Evolutionary conservation across 2,888 invertebrate species (phyloP), one percentile per base, ranked within the genome.

Genomic region (Agrochola lychnidis): DNA sequence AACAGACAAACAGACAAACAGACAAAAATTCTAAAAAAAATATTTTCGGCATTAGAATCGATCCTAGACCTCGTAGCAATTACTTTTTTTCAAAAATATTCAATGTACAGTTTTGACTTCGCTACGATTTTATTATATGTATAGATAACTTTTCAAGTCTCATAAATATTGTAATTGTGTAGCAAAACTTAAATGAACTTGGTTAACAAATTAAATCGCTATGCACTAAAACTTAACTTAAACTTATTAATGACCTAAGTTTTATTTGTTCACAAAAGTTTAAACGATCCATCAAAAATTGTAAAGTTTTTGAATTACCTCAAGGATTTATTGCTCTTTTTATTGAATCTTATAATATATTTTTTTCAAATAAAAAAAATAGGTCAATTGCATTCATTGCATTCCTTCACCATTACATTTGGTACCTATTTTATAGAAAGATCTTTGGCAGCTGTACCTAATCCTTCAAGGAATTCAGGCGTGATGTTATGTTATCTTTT

Each of bases 111-210:
- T n/a, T n/a, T n/a, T n/a, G n/a, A n/a, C n/a, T n/a, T n/a, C n/a
- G n/a, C n/a, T n/a, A n/a, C n/a, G n/a, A n/a, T n/a, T n/a, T n/a
- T n/a, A n/a, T n/a, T n/a, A n/a, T n/a, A n/a, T n/a, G n/a, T n/a
- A n/a, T n/a, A n/a, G n/a, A 40, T 30, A 36, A 36, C 9, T 56
- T 70, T 30, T 57, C 40, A 63, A 42, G 19, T 48, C 62, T 71
- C 62, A 63, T 79, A 63, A 76, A 76, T 42, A 78, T 78, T 68
- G 30, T 78, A 51, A 70, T 79, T 62, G n/a, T 19, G 7, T 9
- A 79, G 22, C 22, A 1, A 25, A 70, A 70, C 62, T 79, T 79
- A 63, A 71, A 79, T 63, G 62, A 63, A 78, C 40, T 78, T 80
- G 5, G n/a, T 36, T 51, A 51, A 63, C 80, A 80, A 79, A 36